These are phyloP conservation scores for Drosophila prosaltans DNA, from an alignment of 1,140 invertebrate species.

Conservation along the genomic window DNA sequence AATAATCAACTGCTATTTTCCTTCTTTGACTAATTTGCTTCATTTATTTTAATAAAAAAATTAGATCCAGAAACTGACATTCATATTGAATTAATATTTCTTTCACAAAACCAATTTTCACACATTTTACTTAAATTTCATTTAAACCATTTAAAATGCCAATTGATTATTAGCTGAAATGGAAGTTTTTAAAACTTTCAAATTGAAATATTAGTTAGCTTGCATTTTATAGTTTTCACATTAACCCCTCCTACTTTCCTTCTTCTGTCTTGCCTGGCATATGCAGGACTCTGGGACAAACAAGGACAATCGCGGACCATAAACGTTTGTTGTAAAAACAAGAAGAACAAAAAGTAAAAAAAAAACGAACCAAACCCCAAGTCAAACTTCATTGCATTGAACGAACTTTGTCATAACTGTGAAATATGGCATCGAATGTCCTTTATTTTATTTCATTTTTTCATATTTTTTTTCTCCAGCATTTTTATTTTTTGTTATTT, in stretches of 20 bases:
- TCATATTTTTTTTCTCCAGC: neutral
- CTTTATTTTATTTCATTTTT: conserved; percentile 33
- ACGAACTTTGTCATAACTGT: conserved; percentile 70
- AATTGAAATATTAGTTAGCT: conserved; percentile 3
- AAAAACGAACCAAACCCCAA: conserved; percentile 5
- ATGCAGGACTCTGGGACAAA: conserved; percentile 5
- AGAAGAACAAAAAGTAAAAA: neutral
- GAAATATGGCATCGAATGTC: conserved; percentile 58
- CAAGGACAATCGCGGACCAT: neutral
- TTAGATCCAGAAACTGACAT: too few relatives aligned
- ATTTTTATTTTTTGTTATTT: neutral
- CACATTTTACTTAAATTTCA: neutral
- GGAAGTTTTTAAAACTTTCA: neutral
- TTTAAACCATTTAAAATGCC: neutral
- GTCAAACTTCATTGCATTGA: conserved; percentile 62
- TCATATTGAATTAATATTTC: too few relatives aligned
- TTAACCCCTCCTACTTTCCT: neutral
- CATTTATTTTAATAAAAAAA: too few relatives aligned
- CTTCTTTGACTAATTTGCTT: too few relatives aligned
- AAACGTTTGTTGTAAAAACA: conserved; percentile 17
- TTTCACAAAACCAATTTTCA: neutral
- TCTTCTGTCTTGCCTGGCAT: neutral
- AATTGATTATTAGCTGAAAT: conserved; percentile 1
- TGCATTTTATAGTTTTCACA: neutral
- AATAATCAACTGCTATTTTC: too few relatives aligned